These are phyloP conservation scores for Caenorhabditis japonica DNA, from an alignment of 2,888 invertebrate species.

Conservation along the genomic window DNA sequence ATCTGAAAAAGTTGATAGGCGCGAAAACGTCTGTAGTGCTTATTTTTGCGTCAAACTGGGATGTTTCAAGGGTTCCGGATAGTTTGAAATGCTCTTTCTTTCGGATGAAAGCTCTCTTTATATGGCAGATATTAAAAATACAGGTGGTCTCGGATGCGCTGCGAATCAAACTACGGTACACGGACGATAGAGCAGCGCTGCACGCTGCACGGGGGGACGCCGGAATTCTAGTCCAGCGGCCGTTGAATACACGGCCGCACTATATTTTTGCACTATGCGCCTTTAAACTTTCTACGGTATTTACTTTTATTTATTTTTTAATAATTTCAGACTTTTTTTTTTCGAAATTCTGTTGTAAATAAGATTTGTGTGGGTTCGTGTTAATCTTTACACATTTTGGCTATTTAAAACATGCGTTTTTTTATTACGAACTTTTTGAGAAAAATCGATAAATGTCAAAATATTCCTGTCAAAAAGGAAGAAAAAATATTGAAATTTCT, in stretches of 20 bases:
- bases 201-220: constrained; percentile 5
- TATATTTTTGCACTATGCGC: too few species aligned
- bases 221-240: constrained; percentile 22
- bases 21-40: background rate
- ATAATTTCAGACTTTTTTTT: background rate
- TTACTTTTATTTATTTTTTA: too few species aligned
- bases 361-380: too few species aligned
- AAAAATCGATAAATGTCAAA: background rate
- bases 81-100: background rate
- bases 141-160: constrained; percentile 21
- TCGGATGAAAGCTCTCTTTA: background rate
- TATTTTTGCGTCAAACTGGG: background rate
- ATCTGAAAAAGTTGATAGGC: background rate
- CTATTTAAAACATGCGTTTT: too few species aligned
- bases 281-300: too few species aligned
- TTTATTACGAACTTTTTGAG: too few species aligned
- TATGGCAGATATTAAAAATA: constrained; percentile 34
- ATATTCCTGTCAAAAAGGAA: too few species aligned
- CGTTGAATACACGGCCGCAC: background rate
- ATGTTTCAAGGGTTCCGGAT: background rate
- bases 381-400: too few species aligned
- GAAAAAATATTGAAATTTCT: background rate
- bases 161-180: constrained; percentile 48
- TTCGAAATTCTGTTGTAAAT: background rate
- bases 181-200: constrained; percentile 21